A percentile compares a stretch with the other conserved stretches of the same genome.
These are phyloP conservation scores for Monoplex corrugatus DNA, from an alignment of 2,888 invertebrate genomes.

Conservation along the genomic window DNA sequence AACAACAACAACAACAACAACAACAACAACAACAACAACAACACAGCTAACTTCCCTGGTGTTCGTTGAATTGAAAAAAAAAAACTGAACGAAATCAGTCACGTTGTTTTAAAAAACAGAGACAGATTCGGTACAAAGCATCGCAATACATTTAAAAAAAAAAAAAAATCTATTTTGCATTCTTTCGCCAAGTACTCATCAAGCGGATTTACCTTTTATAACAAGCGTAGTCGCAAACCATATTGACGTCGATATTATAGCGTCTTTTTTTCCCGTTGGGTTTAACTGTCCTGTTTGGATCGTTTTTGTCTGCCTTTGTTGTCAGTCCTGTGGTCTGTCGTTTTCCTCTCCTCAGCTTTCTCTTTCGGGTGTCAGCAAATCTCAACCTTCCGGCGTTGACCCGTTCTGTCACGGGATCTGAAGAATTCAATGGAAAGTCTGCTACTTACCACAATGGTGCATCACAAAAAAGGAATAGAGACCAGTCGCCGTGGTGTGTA, in stretches of 20 bases:
- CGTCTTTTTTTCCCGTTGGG: too few species aligned
- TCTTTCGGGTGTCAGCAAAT: too few species aligned
- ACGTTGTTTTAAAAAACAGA: too few species aligned
- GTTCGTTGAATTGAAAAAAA: not conserved
- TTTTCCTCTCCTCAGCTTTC: not conserved
- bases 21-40: not conserved
- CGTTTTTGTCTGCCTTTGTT: not conserved
- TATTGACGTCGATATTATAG: slow-evolving; percentile 33
- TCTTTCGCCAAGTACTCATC: not conserved
- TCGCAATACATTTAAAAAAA: too few species aligned
- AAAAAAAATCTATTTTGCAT: not conserved
- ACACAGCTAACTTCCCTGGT: not conserved
- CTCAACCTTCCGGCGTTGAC: not conserved
- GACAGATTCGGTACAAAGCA: too few species aligned
- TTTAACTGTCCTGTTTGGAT: not conserved
- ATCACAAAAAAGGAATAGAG: too few species aligned
- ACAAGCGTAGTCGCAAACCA: slow-evolving; percentile 30
- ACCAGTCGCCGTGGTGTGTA: too few species aligned
- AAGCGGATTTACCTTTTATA: not conserved
- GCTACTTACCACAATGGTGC: not conserved
- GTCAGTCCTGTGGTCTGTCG: not conserved
- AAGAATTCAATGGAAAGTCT: not conserved
- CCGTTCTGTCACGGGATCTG: not conserved
- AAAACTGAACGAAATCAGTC: too few species aligned
- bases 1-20: not conserved